A percentile compares a stretch with the other conserved stretches of the same genome.
Evolutionary conservation across 1,140 invertebrate species (phyloP).

Genomic region (Chrysopa pallens): DNA sequence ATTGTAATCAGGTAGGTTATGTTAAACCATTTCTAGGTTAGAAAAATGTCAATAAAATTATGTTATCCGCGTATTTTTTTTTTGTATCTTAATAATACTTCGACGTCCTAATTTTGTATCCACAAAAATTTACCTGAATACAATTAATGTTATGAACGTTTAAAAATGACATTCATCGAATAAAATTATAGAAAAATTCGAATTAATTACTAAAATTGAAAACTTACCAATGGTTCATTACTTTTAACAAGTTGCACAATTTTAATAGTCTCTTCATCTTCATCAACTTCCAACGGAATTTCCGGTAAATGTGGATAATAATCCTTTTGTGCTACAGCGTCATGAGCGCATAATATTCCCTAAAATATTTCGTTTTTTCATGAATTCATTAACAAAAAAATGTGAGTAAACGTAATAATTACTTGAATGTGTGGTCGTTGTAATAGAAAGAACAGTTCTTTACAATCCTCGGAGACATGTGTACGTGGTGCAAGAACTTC

Average conservation of each 20-base stretch:
- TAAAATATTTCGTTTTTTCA: conserved; percentile 22
- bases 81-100: too few relatives aligned
- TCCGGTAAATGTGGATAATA: conserved; percentile 83
- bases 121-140: too few relatives aligned
- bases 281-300: conserved; percentile 70
- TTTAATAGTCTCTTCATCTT: conserved; percentile 90
- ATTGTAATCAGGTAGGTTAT: too few relatives aligned
- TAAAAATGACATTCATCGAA: too few relatives aligned
- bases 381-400: neutral
- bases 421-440: conserved; percentile 79
- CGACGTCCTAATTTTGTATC: too few relatives aligned
- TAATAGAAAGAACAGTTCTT: conserved; percentile 61
- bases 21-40: too few relatives aligned
- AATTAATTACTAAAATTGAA: neutral
- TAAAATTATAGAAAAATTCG: neutral
- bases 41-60: too few relatives aligned
- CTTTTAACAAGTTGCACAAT: conserved; percentile 94
- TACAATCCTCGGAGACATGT: conserved; percentile 43
- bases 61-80: too few relatives aligned
- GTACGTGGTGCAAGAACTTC: conserved; percentile 50
- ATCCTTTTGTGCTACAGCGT: conserved; percentile 87
- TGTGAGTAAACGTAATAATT: conserved; percentile 8
- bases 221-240: conserved; percentile 86
- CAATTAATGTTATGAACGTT: too few relatives aligned
- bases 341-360: conserved; percentile 82